phyloP scores from a whole-genome alignment of 2,888 invertebrate species.

The Monopis laevigella region DNA sequence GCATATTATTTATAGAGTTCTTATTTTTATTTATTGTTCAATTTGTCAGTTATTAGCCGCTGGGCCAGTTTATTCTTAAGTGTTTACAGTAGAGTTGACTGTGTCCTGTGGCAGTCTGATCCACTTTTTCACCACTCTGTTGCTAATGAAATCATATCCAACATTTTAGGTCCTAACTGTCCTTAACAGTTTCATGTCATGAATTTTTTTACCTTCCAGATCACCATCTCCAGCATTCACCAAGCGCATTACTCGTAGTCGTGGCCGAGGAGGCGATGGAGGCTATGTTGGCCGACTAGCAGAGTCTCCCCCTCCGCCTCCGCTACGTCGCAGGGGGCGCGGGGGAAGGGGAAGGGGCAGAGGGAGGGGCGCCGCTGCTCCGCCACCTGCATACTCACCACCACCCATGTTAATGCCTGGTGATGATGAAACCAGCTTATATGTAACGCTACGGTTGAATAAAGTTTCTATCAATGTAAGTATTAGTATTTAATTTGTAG shows the following conservation, averaged over 20 bases:
- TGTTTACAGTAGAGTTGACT: too few species aligned
- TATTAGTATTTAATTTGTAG: slow-evolving; percentile 10
- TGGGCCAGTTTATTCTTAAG: too few species aligned
- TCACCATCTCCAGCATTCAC: slow-evolving; percentile 68
- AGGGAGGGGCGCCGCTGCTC: slow-evolving; percentile 51
- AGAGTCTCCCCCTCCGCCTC: slow-evolving; percentile 53
- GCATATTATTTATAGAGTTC: too few species aligned
- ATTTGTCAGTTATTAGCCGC: too few species aligned
- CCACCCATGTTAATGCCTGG: slow-evolving; percentile 59
- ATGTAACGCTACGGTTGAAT: slow-evolving; percentile 84
- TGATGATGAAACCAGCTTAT: slow-evolving; percentile 86
- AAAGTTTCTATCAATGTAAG: slow-evolving; percentile 81
- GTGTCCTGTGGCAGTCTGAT: too few species aligned
- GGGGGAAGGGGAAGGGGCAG: slow-evolving; percentile 47
- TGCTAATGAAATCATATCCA: too few species aligned
- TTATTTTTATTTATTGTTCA: too few species aligned
- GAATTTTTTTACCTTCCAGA: too few species aligned
- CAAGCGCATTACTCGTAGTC: slow-evolving; percentile 72
- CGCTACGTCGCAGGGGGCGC: slow-evolving; percentile 43
- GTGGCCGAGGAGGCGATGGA: slow-evolving; percentile 62
- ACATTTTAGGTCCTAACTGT: too few species aligned
- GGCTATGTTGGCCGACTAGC: slow-evolving; percentile 56
- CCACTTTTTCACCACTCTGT: too few species aligned
- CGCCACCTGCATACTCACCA: slow-evolving; percentile 58
- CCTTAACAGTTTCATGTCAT: too few species aligned